phyloP scores from a whole-genome alignment of 1,140 invertebrate genomes.

The Tetramorium parvispinum region DNA sequence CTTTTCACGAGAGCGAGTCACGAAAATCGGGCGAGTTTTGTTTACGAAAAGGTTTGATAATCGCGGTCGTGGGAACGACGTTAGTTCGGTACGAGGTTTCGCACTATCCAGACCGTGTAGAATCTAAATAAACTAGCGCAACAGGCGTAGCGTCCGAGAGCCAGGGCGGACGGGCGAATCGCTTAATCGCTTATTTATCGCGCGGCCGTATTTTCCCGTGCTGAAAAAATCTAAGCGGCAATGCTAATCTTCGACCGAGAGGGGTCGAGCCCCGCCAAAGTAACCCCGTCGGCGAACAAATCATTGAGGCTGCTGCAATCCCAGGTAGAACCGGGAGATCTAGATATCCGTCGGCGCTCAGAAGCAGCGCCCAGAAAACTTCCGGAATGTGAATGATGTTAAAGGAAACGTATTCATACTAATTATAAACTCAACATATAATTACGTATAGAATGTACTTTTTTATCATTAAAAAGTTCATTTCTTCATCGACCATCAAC shows the following conservation, averaged over 20 bases:
- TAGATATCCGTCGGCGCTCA: slow-evolving; percentile 7
- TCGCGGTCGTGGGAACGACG: slow-evolving; percentile 38
- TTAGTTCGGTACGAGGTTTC: slow-evolving; percentile 34
- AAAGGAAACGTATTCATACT: too few species aligned
- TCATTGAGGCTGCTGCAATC: slow-evolving; percentile 20
- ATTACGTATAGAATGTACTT: too few species aligned
- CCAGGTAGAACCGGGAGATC: slow-evolving; percentile 8
- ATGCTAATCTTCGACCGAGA: slow-evolving; percentile 47
- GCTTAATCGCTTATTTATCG: slow-evolving; percentile 59
- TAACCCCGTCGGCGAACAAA: slow-evolving; percentile 38
- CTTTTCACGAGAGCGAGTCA: neutral
- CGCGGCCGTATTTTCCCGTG: slow-evolving; percentile 43
- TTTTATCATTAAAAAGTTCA: too few species aligned
- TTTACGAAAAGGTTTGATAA: slow-evolving; percentile 45
- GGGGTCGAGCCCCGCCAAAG: neutral
- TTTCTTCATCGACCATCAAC: too few species aligned
- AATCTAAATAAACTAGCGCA: slow-evolving; percentile 48
- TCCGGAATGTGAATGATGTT: neutral
- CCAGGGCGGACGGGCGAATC: slow-evolving; percentile 18
- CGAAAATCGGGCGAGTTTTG: slow-evolving; percentile 6
- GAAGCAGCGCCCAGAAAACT: neutral
- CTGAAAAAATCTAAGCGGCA: slow-evolving; percentile 35
- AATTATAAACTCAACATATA: too few species aligned
- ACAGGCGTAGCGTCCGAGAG: slow-evolving; percentile 27
- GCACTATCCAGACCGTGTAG: slow-evolving; percentile 39